Evolutionary conservation across 2,113 vertebrate genomes (phyloP), one percentile per base, ranked within the genome.

Genomic region (Falco punctatus): DNA sequence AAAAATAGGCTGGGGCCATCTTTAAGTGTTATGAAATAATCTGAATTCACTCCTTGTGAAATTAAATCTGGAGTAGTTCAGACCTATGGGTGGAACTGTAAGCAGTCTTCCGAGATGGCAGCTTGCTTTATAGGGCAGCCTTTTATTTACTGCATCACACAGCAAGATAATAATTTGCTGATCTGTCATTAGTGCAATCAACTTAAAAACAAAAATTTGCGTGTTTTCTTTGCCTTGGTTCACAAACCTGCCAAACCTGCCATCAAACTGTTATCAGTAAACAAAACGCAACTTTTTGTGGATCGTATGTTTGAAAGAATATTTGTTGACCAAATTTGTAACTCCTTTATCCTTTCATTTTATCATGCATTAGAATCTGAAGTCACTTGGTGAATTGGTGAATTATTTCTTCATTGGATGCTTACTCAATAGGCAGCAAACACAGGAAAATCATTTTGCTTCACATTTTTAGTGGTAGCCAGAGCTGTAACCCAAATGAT

Each of bases 21-120:
- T 97, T 96, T 95, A 97, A 97, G 69, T 85, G 93, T 92, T 97
- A 95, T 96, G 96, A 97, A 97, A 94, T 92, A 94, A 85, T 97
- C 96, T 97, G 95, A 97, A 96, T 97, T 96, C 81, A 79, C 52
- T 96, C 85, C 91, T 98, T 73, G 74, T 94, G 88, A 97, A 97
- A 97, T 98, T 95, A 97, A 96, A 92, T 95, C 88, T 95, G 69
- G 62, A 96, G 94, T 86, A 89, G 88, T 94, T 97, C 71, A 94
- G 95, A 92, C 94, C 93, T 96, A 57, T 88, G 90, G 94, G 92
- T 72, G 70, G 94, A 96, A 95, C 93, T 73, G 73, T 92, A 93
- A 96, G 91, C 81, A 94, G 92, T 95, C 96, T 97, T 97, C 96
- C 27, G 96, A 97, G 90, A 97, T 96, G 95, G 92, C 73, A 89